Evolutionary conservation across 2,113 vertebrate species (phyloP).

Genomic region (Notarius quadriscutis): DNA sequence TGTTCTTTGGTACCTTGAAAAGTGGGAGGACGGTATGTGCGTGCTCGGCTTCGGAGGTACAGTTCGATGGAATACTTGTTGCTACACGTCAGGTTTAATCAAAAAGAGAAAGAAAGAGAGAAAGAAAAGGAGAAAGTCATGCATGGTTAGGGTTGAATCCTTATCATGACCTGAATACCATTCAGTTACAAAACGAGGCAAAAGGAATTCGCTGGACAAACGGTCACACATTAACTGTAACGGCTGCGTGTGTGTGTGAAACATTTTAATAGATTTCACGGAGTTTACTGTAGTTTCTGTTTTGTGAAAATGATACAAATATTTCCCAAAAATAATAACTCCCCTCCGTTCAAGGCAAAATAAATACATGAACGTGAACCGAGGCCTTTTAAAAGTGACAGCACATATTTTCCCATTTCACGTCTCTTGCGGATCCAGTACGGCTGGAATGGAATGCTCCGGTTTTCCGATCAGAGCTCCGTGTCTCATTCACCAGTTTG

Average conservation of each 20-base stretch:
- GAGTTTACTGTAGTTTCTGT: conserved; percentile 36
- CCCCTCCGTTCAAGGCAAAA: conserved; percentile 22
- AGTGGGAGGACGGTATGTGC: not conserved
- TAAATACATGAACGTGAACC: conserved; percentile 37
- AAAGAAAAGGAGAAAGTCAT: not conserved
- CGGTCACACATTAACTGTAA: conserved; percentile 28
- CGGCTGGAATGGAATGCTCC: not conserved
- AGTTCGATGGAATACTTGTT: conserved; percentile 29
- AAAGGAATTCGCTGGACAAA: not conserved
- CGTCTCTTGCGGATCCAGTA: not conserved
- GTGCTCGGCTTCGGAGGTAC: not conserved
- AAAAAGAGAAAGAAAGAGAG: not conserved
- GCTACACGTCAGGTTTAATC: conserved; percentile 31
- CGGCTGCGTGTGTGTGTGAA: not conserved
- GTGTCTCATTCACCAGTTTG: not conserved
- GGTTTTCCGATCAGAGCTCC: not conserved
- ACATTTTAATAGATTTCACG: conserved; percentile 28
- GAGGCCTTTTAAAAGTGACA: conserved; percentile 29
- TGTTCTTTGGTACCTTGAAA: conserved; percentile 20
- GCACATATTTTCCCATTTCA: conserved; percentile 37
- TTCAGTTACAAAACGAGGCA: conserved; percentile 11
- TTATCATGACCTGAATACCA: conserved; percentile 13
- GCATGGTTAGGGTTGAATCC: not conserved
- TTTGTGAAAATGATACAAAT: conserved; percentile 24
- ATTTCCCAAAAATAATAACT: conserved; percentile 32